These are phyloP conservation scores for Caradrina kadenii DNA, from an alignment of 2,888 invertebrate species.

Conservation along the genomic window DNA sequence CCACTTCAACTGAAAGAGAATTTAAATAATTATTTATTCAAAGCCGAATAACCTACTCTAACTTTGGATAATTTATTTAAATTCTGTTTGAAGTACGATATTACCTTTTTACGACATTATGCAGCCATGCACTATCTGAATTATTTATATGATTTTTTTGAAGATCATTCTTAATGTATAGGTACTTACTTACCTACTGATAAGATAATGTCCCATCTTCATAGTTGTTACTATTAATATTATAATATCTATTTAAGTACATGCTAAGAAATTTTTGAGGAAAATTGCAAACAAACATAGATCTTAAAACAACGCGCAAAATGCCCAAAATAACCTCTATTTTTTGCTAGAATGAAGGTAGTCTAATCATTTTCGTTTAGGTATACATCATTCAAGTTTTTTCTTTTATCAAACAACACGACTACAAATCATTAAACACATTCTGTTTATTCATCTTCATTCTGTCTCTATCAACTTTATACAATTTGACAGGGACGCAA, in stretches of 20 bases:
- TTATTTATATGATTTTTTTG: conserved; percentile 31
- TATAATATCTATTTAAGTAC: background rate
- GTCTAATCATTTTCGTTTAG: background rate
- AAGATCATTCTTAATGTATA: conserved; percentile 33
- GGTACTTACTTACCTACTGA: background rate
- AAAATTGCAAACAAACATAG: conserved; percentile 6
- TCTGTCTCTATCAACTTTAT: too few species aligned
- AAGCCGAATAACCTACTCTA: background rate
- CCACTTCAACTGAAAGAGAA: background rate
- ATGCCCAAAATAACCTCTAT: conserved; percentile 5
- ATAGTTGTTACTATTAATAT: conserved; percentile 13
- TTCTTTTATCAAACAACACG: background rate
- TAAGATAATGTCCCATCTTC: conserved; percentile 20
- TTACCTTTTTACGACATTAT: background rate
- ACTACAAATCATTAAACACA: background rate
- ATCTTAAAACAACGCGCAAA: background rate
- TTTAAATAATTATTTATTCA: background rate
- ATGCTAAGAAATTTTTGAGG: background rate
- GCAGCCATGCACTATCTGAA: conserved; percentile 6
- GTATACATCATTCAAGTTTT: background rate
- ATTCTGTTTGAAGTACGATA: background rate
- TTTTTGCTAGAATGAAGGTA: conserved; percentile 27
- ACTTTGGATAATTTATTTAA: background rate
- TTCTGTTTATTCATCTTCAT: too few species aligned
- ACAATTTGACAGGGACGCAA: background rate